phyloP scores from a whole-genome alignment of 2,113 vertebrate genomes.

The Leptobrachium ailaonicum region DNA sequence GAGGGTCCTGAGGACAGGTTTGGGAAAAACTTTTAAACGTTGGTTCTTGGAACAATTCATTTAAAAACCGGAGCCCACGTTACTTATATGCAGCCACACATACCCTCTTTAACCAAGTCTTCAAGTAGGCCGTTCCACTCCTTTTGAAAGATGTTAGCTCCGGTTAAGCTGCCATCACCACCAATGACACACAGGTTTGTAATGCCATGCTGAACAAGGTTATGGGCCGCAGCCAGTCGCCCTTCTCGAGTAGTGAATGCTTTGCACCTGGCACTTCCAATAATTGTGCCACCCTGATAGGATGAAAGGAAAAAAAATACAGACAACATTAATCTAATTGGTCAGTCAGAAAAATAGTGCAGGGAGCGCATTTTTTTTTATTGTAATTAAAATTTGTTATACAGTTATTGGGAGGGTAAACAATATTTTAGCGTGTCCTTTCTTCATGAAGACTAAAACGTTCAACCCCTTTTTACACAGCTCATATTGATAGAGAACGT shows the following conservation, averaged over 20 bases:
- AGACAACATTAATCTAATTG: too few species aligned
- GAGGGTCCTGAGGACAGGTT: too few species aligned
- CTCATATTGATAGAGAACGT: too few species aligned
- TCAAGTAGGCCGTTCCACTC: constrained; percentile 87
- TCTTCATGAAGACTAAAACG: too few species aligned
- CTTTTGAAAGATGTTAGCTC: constrained; percentile 85
- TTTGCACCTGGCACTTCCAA: constrained; percentile 90
- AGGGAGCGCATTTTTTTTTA: too few species aligned
- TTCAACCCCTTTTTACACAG: too few species aligned
- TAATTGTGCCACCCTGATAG: constrained; percentile 84
- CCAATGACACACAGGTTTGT: constrained; percentile 94
- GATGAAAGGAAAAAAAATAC: too few species aligned
- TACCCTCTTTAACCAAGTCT: constrained; percentile 81
- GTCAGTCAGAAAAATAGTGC: too few species aligned
- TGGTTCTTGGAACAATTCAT: not conserved
- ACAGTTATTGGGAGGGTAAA: too few species aligned
- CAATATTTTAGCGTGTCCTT: too few species aligned
- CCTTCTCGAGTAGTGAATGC: constrained; percentile 83
- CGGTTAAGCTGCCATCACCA: constrained; percentile 90
- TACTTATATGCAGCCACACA: not conserved
- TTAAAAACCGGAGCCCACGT: not conserved
- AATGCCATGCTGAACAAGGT: constrained; percentile 87
- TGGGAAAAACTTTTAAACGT: too few species aligned
- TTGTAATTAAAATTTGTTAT: too few species aligned
- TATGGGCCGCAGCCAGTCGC: constrained; percentile 77